Evolutionary conservation across 2,888 invertebrate genomes (phyloP).

Genomic region (Agriopis aurantiaria): DNA sequence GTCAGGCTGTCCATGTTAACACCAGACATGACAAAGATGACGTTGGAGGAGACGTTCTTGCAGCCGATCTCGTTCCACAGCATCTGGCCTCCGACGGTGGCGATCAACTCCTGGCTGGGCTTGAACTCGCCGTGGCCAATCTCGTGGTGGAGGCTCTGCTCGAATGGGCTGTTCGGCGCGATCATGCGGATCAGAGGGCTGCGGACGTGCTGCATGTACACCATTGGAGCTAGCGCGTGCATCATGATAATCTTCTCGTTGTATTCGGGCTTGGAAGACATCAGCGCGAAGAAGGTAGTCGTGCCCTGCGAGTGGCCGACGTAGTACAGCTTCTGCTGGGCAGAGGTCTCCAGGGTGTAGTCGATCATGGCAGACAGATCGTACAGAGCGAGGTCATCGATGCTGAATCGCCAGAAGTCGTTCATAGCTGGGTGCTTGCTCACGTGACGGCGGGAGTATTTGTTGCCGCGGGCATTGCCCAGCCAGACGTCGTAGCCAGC

Average conservation of each 20-base stretch:
- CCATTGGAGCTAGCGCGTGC: slow-evolving; percentile 78
- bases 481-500: slow-evolving; percentile 81
- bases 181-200: slow-evolving; percentile 78
- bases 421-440: slow-evolving; percentile 68
- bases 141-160: slow-evolving; percentile 56
- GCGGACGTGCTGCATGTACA: slow-evolving; percentile 74
- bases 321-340: slow-evolving; percentile 71
- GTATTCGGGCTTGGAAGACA: slow-evolving; percentile 69
- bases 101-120: slow-evolving; percentile 63
- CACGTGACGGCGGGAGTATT: slow-evolving; percentile 71
- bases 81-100: slow-evolving; percentile 70
- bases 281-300: slow-evolving; percentile 72
- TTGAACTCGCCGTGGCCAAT: slow-evolving; percentile 70
- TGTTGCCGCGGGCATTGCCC: slow-evolving; percentile 78
- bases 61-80: slow-evolving; percentile 69
- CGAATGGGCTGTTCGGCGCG: slow-evolving; percentile 66
- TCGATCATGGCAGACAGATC: slow-evolving; percentile 81
- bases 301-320: slow-evolving; percentile 73
- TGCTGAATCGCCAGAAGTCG: slow-evolving; percentile 80
- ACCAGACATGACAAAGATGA: slow-evolving; percentile 88
- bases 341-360: slow-evolving; percentile 65
- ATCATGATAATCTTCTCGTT: slow-evolving; percentile 73
- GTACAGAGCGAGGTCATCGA: slow-evolving; percentile 75
- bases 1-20: slow-evolving; percentile 85
- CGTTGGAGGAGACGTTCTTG: slow-evolving; percentile 86